phyloP scores from a whole-genome alignment of 2,888 invertebrate genomes.

The Scaptomyza caliginosa region DNA sequence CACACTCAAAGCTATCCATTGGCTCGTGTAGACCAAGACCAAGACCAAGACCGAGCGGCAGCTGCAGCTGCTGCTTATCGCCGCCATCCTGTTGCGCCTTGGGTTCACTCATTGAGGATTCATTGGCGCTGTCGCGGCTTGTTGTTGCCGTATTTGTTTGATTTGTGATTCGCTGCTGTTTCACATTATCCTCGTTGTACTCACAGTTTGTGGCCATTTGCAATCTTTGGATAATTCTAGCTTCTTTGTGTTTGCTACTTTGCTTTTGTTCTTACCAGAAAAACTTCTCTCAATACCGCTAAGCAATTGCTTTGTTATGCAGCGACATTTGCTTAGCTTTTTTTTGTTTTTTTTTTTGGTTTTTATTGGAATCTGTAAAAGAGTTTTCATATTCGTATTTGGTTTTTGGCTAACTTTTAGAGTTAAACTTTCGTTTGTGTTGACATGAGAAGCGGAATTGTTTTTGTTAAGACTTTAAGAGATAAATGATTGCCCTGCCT shows the following conservation, averaged over 20 bases:
- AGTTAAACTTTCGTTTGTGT: slow-evolving; percentile 60
- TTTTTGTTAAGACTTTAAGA: neutral
- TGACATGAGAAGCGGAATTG: slow-evolving; percentile 60
- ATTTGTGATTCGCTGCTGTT: slow-evolving; percentile 55
- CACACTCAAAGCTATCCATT: slow-evolving; percentile 81
- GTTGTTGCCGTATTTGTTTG: slow-evolving; percentile 13
- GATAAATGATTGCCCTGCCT: neutral
- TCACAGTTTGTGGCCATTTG: slow-evolving; percentile 82
- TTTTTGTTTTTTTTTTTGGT: too few species aligned
- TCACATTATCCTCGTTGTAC: slow-evolving; percentile 72
- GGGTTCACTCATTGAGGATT: slow-evolving; percentile 52
- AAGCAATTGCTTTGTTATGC: slow-evolving; percentile 70
- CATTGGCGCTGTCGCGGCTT: slow-evolving; percentile 21
- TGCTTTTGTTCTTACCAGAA: neutral
- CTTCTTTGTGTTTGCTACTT: neutral
- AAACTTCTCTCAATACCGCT: slow-evolving; percentile 23
- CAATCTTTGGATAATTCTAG: slow-evolving; percentile 30
- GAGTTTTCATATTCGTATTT: slow-evolving; percentile 35
- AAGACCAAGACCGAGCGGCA: slow-evolving; percentile 38
- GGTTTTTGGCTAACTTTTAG: slow-evolving; percentile 6
- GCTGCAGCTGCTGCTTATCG: slow-evolving; percentile 2
- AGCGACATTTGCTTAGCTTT: slow-evolving; percentile 81
- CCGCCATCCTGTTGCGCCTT: slow-evolving; percentile 50
- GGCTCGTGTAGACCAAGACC: slow-evolving; percentile 7
- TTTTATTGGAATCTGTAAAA: slow-evolving; percentile 56